Evolutionary conservation across 2,113 vertebrate species (phyloP).

Genomic region (Heterochromis multidens): DNA sequence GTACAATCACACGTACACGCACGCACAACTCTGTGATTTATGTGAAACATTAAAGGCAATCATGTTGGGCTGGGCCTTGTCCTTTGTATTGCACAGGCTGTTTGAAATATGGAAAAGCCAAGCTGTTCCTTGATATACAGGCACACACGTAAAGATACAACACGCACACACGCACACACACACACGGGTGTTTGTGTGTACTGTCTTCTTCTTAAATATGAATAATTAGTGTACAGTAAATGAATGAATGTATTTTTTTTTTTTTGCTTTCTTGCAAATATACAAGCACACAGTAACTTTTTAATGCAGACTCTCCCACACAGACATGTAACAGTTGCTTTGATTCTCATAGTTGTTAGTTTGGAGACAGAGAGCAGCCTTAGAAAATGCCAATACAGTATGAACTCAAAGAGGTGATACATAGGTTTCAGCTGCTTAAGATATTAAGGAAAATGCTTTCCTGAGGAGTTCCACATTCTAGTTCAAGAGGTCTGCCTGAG

Average conservation of each 20-base stretch:
- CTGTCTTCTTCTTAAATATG: slow-evolving; percentile 23
- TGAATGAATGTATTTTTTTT: background rate
- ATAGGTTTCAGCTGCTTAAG: background rate
- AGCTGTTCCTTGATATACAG: slow-evolving; percentile 42
- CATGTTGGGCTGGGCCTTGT: slow-evolving; percentile 61
- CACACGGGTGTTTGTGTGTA: background rate
- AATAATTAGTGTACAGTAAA: slow-evolving; percentile 32
- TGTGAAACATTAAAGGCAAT: slow-evolving; percentile 76
- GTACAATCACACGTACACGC: background rate
- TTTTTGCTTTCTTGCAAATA: background rate
- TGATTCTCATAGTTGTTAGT: slow-evolving; percentile 13
- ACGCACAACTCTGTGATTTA: slow-evolving; percentile 60
- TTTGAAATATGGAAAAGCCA: slow-evolving; percentile 68
- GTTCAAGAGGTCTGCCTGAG: slow-evolving; percentile 6
- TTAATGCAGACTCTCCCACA: background rate
- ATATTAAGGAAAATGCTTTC: background rate
- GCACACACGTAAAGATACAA: background rate
- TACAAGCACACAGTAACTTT: background rate
- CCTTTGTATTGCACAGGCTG: slow-evolving; percentile 49
- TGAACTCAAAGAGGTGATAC: background rate
- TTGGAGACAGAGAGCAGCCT: slow-evolving; percentile 12
- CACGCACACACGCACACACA: background rate
- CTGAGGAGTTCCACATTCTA: background rate
- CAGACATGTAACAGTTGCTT: background rate
- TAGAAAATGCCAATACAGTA: background rate